These are phyloP conservation scores for Crocodylus rhombifer DNA, from an alignment of 2,797 vertebrate genomes.

Conservation along the genomic window DNA sequence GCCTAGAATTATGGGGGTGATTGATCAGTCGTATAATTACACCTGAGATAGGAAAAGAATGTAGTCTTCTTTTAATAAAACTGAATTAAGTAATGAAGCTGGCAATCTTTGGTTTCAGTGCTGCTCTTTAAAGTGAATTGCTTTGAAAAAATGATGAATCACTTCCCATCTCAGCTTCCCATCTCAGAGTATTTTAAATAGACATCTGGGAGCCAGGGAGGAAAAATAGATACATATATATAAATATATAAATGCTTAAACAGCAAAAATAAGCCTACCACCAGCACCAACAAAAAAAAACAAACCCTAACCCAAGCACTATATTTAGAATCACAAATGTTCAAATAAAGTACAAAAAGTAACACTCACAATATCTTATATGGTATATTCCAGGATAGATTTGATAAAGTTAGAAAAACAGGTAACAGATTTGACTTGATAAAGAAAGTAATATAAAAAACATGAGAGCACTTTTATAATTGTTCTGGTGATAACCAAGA, in stretches of 20 bases:
- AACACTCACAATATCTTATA: slow-evolving; percentile 27
- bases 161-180: slow-evolving; percentile 27
- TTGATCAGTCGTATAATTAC: slow-evolving; percentile 9
- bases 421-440: slow-evolving; percentile 37
- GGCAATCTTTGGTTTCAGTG: slow-evolving; percentile 37
- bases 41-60: slow-evolving; percentile 48
- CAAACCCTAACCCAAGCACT: background rate
- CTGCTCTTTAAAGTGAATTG: slow-evolving; percentile 35
- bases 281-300: background rate
- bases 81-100: slow-evolving; percentile 25
- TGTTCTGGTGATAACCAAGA: slow-evolving; percentile 32
- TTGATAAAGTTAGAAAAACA: slow-evolving; percentile 33
- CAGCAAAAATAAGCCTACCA: no score
- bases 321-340: slow-evolving; percentile 16
- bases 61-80: background rate
- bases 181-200: slow-evolving; percentile 58
- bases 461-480: background rate
- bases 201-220: slow-evolving; percentile 47
- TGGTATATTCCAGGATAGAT: slow-evolving; percentile 19
- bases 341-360: background rate
- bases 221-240: slow-evolving; percentile 65
- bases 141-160: slow-evolving; percentile 64
- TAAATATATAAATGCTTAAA: no score
- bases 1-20: background rate
- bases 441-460: slow-evolving; percentile 42